Conservation (phyloP, 2,888 invertebrate species). For the Acleris emargana region DNA sequence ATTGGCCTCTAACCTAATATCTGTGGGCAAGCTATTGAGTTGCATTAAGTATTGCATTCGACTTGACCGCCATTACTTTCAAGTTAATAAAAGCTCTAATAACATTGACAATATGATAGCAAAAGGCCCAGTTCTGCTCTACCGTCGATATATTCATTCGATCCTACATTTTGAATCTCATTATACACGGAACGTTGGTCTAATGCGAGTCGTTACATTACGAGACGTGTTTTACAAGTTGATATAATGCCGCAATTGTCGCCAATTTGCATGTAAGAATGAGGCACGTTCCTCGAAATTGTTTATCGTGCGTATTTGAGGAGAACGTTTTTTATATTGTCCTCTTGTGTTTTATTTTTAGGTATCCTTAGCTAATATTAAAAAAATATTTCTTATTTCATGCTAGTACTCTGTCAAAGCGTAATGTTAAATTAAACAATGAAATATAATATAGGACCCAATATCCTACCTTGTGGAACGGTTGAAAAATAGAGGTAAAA, state of each 20-base stretch:
- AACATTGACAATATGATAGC: no score
- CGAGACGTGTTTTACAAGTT: constrained; percentile 34
- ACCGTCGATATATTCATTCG: constrained; percentile 32
- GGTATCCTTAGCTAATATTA: background rate
- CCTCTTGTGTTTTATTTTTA: constrained; percentile 1
- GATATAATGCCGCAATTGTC: constrained; percentile 36
- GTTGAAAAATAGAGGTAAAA: background rate
- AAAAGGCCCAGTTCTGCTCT: background rate
- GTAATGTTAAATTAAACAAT: background rate
- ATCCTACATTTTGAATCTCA: constrained; percentile 31
- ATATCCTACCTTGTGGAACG: constrained; percentile 9
- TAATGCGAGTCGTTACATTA: constrained; percentile 35
- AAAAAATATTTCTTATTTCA: no score
- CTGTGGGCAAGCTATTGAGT: no score
- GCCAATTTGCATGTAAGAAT: constrained; percentile 36
- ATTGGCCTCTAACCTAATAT: no score
- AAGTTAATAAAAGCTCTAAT: no score
- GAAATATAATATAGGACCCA: background rate
- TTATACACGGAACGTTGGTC: constrained; percentile 27
- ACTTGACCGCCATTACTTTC: no score
- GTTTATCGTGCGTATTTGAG: constrained; percentile 27
- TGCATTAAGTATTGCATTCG: no score
- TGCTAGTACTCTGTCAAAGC: background rate
- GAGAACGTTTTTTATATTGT: background rate
- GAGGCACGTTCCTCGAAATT: constrained; percentile 26